Percentiles rank a stretch among this genome's conserved stretches.
These are phyloP conservation scores for Xestia sexstrigata DNA, from an alignment of 2,888 invertebrate genomes.

Conservation along the genomic window DNA sequence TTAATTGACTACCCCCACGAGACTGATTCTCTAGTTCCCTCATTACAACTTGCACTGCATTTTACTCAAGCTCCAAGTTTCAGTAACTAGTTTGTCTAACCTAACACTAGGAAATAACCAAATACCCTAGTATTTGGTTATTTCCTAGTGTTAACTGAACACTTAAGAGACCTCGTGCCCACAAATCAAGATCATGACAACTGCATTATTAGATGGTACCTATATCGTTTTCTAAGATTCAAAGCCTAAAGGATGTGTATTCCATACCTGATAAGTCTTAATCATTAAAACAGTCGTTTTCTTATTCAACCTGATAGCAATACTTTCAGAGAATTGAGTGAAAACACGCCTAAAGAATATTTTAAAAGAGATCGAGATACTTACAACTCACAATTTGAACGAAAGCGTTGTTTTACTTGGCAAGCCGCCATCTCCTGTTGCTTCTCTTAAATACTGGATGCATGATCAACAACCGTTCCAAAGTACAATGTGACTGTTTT, in stretches of 20 bases:
- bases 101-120: too few relatives aligned
- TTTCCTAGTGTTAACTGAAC: neutral
- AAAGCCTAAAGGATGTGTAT: neutral
- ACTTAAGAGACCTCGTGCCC: neutral
- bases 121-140: too few relatives aligned
- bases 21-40: too few relatives aligned
- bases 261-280: neutral
- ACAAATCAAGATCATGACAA: too few relatives aligned
- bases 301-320: neutral
- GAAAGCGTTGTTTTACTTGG: slow-evolving; percentile 44
- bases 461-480: slow-evolving; percentile 6
- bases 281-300: neutral
- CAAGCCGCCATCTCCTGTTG: slow-evolving; percentile 55
- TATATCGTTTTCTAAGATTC: neutral
- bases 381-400: neutral
- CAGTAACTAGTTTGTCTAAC: neutral
- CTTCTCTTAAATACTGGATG: slow-evolving; percentile 29
- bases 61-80: neutral
- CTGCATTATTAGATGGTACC: neutral
- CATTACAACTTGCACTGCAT: neutral
- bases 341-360: slow-evolving; percentile 30
- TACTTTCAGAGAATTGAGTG: slow-evolving; percentile 4
- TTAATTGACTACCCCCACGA: neutral
- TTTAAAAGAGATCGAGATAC: slow-evolving; percentile 28
- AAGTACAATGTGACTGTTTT: neutral